Conservation (phyloP, 2,888 invertebrate genomes). For the Gerris lacustris region DNA sequence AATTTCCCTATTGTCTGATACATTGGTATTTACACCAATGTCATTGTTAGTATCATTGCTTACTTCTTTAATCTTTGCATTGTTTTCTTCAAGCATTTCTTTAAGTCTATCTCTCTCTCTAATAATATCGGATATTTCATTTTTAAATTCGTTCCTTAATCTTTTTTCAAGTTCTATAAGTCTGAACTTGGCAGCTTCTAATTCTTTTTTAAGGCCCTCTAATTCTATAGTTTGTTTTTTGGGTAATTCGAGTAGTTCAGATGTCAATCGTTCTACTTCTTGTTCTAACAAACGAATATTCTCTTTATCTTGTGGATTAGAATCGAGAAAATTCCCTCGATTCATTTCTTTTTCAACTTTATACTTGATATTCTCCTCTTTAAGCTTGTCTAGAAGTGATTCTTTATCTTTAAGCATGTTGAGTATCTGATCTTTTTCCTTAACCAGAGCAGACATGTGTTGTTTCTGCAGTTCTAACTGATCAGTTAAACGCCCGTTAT, state of each 20-base stretch:
- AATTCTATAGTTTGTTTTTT: constrained; percentile 18
- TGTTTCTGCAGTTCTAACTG: constrained; percentile 19
- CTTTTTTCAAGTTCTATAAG: constrained; percentile 21
- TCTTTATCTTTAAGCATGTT: background rate
- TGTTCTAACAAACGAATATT: background rate
- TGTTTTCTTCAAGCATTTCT: background rate
- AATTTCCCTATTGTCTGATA: background rate
- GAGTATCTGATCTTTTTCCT: constrained; percentile 14
- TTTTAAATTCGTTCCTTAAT: constrained; percentile 22
- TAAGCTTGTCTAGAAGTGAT: background rate
- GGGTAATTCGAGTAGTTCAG: background rate
- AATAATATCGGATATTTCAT: constrained; percentile 8
- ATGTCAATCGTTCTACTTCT: background rate
- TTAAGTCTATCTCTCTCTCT: background rate
- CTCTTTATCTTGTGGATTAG: background rate
- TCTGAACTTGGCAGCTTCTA: constrained; percentile 17
- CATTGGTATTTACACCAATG: background rate
- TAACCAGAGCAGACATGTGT: constrained; percentile 10
- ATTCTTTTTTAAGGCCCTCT: constrained; percentile 17
- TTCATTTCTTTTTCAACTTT: background rate
- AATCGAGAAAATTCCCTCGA: background rate
- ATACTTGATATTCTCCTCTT: background rate
- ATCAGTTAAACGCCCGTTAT: constrained; percentile 20
- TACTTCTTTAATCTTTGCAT: background rate
- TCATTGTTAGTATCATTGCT: background rate